These are phyloP conservation scores for Sinocyclocheilus maitianheensis DNA, from an alignment of 2,113 vertebrate species.

Conservation along the genomic window DNA sequence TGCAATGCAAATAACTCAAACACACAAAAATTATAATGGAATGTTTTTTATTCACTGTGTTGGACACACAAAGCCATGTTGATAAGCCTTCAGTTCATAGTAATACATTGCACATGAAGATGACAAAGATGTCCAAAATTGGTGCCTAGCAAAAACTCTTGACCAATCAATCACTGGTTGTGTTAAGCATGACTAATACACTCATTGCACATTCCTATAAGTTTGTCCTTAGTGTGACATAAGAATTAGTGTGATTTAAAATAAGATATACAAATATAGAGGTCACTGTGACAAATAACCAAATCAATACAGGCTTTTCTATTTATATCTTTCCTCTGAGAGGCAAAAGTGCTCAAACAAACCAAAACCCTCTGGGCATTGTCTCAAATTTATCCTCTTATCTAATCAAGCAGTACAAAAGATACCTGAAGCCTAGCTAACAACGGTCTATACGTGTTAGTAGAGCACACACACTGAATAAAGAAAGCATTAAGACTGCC, in stretches of 20 bases:
- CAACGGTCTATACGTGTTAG: constrained; percentile 25
- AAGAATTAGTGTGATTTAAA: constrained; percentile 47
- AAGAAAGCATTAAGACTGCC: constrained; percentile 46
- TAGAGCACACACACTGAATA: constrained; percentile 43
- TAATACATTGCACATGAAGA: constrained; percentile 46
- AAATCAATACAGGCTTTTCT: constrained; percentile 37
- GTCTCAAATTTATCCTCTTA: constrained; percentile 20
- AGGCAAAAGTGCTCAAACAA: constrained; percentile 43
- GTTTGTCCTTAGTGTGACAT: constrained; percentile 41
- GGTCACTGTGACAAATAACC: constrained; percentile 54
- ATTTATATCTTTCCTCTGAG: constrained; percentile 39
- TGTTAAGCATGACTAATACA: constrained; percentile 48
- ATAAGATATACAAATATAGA: constrained; percentile 51
- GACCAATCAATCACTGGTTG: constrained; percentile 41
- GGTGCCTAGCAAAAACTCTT: constrained; percentile 44
- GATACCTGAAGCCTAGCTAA: constrained; percentile 42
- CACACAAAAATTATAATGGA: constrained; percentile 21
- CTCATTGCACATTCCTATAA: constrained; percentile 49
- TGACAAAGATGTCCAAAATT: constrained; percentile 44
- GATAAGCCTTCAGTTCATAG: constrained; percentile 47
- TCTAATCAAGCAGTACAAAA: constrained; percentile 42
- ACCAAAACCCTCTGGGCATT: constrained; percentile 14
- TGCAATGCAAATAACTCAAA: not conserved
- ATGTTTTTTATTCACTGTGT: constrained; percentile 53
- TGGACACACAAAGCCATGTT: constrained; percentile 55